Evolutionary conservation across 2,113 vertebrate species (phyloP), one percentile per base, ranked within the genome.

Genomic region (Nothocercus nigrocapillus): DNA sequence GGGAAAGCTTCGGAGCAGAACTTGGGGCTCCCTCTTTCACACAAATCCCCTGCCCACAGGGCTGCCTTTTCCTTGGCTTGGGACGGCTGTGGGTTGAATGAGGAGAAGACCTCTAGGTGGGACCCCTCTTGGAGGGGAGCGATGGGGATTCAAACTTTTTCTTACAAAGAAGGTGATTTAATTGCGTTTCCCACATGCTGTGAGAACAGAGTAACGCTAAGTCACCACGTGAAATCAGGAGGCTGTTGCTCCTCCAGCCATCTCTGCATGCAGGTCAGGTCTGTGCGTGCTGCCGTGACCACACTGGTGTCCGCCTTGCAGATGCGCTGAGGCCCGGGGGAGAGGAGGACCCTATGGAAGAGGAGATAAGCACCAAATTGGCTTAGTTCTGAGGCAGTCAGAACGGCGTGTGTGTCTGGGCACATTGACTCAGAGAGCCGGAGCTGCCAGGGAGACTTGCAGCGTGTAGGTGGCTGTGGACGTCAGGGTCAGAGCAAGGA

Each of bases 341-440:
- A 86, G 88, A 7, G 17, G 24, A 53, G 22, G 19, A 22, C 49
- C 49, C 49, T 22, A 19, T 49, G 49, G 21, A 24, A 22, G 49
- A 49, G 49, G 9, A 24, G 78, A 51, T 1, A 56, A 87, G 40
- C 72, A 12, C 25, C 14, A 5, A 49, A 67, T 16, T 25, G n/a
- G 28, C 36, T 44, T 1, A 2, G 67, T 44, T 30, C 67, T 4
- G 72, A 40, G 24, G 75, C 40, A 2, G 34, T 40, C 1, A 51
- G 67, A 36, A 36, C 36, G 6, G 8, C 6, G 36, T 36, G 36
- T 36, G 2, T 36, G 59, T 17, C 69, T 20, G 78, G 74, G 82
- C 61, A 16, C 78, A 6, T 1, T 9, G n/a, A 6, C 10, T 0
- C 0, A 2, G 32, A 4, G 34, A 62, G 6, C 3, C 38, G 78